Percentiles rank a stretch among this genome's conserved stretches.
Evolutionary conservation across 2,888 invertebrate species (phyloP).

Genomic region (Tanytarsus gracilentus): DNA sequence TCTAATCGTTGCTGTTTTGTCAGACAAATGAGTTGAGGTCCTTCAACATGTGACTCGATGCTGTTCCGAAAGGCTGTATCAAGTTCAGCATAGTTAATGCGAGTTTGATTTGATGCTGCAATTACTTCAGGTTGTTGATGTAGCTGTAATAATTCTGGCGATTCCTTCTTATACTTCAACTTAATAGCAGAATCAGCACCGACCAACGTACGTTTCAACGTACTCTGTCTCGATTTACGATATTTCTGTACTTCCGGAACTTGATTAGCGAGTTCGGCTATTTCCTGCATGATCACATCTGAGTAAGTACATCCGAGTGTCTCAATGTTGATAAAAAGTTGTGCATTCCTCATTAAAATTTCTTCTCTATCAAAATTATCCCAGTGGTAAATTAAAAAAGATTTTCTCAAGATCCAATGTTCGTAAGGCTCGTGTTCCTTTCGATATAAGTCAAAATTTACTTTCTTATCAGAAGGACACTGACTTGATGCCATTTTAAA

Average conservation of each 20-base stretch:
- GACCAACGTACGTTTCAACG: conserved; percentile 65
- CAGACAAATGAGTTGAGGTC: too few species aligned
- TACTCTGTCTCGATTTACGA: conserved; percentile 51
- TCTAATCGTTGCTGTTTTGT: not conserved
- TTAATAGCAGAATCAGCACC: conserved; percentile 69
- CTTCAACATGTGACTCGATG: too few species aligned
- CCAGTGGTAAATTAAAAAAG: conserved; percentile 69
- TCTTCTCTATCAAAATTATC: conserved; percentile 67
- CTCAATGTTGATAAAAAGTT: conserved; percentile 83
- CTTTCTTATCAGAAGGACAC: too few species aligned
- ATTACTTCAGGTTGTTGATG: too few species aligned
- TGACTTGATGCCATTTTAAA: too few species aligned
- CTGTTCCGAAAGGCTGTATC: too few species aligned
- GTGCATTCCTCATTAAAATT: conserved; percentile 77
- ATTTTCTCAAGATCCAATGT: conserved; percentile 73
- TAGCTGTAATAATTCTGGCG: too few species aligned
- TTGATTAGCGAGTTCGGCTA: conserved; percentile 63
- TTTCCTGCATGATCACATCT: conserved; percentile 65
- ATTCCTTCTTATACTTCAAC: conserved; percentile 47
- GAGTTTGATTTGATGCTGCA: too few species aligned
- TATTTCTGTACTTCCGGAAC: conserved; percentile 62
- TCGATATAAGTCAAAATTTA: conserved; percentile 62
- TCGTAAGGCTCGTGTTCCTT: conserved; percentile 79
- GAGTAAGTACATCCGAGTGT: conserved; percentile 84
- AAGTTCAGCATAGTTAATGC: too few species aligned